Conservation (phyloP, 2,888 invertebrate species). For the Lycophotia porphyrea region DNA sequence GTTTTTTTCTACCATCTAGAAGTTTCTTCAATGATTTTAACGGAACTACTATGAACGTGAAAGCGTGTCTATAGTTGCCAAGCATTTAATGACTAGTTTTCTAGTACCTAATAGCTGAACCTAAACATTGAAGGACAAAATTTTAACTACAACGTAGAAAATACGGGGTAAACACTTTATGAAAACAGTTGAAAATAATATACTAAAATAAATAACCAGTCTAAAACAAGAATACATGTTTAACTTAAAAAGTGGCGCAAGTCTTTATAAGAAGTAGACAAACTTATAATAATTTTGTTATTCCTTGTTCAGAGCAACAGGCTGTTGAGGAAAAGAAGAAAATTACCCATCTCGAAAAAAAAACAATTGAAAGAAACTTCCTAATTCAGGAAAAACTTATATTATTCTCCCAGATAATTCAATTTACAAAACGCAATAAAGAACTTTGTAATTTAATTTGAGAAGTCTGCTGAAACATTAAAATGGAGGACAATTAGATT, state of each 20-base stretch:
- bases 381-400: conserved; percentile 36
- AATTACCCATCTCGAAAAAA: conserved; percentile 23
- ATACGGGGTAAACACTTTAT: background rate
- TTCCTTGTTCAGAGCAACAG: conserved; percentile 41
- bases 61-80: background rate
- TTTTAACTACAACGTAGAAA: background rate
- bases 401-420: conserved; percentile 39
- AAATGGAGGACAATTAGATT: conserved; percentile 20
- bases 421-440: conserved; percentile 50
- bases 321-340: conserved; percentile 24
- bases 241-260: conserved; percentile 25
- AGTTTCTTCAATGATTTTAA: background rate
- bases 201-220: conserved; percentile 7
- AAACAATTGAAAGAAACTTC: conserved; percentile 46
- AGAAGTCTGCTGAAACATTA: conserved; percentile 22
- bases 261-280: conserved; percentile 7
- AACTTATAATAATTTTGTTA: conserved; percentile 49
- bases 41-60: background rate
- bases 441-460: conserved; percentile 51
- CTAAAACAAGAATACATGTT: conserved; percentile 9
- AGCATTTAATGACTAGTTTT: background rate
- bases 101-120: background rate
- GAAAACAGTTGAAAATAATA: conserved; percentile 5
- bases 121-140: background rate
- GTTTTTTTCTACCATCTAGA: background rate